Evolutionary conservation across 2,113 vertebrate genomes (phyloP), one percentile per base, ranked within the genome.

Genomic region (Varanus komodoensis): DNA sequence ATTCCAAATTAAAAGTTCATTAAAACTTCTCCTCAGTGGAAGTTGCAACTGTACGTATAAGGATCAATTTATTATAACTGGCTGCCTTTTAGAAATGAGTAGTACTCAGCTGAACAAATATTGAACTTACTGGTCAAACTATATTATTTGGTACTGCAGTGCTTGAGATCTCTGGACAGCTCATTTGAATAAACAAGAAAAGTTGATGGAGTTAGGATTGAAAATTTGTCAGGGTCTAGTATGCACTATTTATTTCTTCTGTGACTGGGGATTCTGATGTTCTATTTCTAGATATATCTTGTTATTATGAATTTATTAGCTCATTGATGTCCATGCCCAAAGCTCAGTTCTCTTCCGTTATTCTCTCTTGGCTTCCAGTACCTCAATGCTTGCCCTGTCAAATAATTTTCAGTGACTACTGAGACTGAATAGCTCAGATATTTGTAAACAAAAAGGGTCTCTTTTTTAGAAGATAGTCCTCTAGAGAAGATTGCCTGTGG

Each of bases 121-220:
- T 32, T 5, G 48, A 34, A 71, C 3, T 87, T 87, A 92, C 93
- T 92, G 90, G 94, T 94, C 95, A 95, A 95, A 90, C 92, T 94
- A 94, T 93, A 93, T 89, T 94, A 68, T 86, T 94, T 91, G 81
- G 92, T 91, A 84, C 48, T 86, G 92, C 54, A 91, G 68, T 8
- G 73, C 38, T 54, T 89, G 38, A 91, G 90, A 82, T 50, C 8
- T 92, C 91, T 52, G 92, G 93, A 90, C 80, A 95, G 92, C 89
- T 96, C 9, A 91, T 95, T 95, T 95, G 87, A 23, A 0, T 83
- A 52, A 94, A 94, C 82, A 91, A 82, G 92, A 77, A 87, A 89
- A 74, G 82, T 2, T 1, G 0, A 34, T 67, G 75, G 88, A 92
- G 68, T 3, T 0, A 0, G 73, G 21, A 32, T 68, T 23, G 67